Conservation (phyloP, 2,113 vertebrate species). For the Eudyptes chrysolophus region DNA sequence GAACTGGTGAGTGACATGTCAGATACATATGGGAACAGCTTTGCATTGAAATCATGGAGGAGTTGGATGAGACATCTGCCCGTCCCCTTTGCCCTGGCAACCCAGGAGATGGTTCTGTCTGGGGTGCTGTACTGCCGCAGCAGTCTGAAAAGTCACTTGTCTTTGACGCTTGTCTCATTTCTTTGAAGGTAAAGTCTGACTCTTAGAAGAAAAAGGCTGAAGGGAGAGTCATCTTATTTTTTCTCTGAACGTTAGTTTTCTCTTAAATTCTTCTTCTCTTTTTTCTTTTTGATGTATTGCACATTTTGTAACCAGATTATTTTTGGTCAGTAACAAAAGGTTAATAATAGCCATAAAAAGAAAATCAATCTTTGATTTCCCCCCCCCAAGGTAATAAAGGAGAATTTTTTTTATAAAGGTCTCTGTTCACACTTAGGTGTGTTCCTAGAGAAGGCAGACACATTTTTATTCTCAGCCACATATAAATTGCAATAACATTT, state of each 20-base stretch:
- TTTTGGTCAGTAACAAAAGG: slow-evolving; percentile 65
- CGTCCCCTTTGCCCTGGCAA: rapidly evolving
- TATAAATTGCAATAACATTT: slow-evolving; percentile 33
- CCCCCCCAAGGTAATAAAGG: slow-evolving; percentile 24
- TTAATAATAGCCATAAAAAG: slow-evolving; percentile 68
- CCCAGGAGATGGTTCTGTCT: not conserved
- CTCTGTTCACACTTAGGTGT: slow-evolving; percentile 18
- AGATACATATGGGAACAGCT: not conserved
- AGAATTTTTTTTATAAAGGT: slow-evolving; percentile 57
- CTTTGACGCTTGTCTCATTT: not conserved
- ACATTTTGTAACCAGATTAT: slow-evolving; percentile 60
- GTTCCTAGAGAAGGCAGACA: slow-evolving; percentile 26
- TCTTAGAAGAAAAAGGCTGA: not conserved
- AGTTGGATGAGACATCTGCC: not conserved
- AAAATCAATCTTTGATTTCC: slow-evolving; percentile 53
- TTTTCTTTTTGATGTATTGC: slow-evolving; percentile 52
- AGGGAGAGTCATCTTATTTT: not conserved
- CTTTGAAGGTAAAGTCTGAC: not conserved
- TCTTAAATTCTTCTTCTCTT: not conserved
- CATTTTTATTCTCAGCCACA: slow-evolving; percentile 18
- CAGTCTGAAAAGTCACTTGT: not conserved
- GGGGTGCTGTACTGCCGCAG: not conserved
- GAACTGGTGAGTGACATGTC: not conserved
- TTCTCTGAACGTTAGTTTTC: not conserved
- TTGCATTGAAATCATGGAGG: not conserved